Evolutionary conservation across 2,797 vertebrate species (phyloP), one percentile per base, ranked within the genome.

Genomic region (Australoheros facetus): DNA sequence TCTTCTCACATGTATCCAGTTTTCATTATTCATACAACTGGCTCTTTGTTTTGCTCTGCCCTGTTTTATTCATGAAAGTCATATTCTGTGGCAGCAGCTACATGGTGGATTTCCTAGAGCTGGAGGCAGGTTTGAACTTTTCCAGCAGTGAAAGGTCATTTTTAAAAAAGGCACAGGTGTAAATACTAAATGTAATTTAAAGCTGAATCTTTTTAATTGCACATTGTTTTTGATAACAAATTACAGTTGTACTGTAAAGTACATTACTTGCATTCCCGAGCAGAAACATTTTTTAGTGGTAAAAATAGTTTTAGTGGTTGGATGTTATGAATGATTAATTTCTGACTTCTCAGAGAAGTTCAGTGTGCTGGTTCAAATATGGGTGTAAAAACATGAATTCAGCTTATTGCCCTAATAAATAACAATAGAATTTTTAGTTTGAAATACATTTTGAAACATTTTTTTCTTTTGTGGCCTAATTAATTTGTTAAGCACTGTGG

Each of bases 21-120:
- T 92, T 95, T 83, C 66, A 93, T 94, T 94, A 93, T 94, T 94
- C 84, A 94, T 94, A 92, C 84, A 85, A 57, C 81, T n/a, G 42
- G 74, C 88, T 90, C 84, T 91, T 92, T 92, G 87, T 93, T 91
- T 91, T 87, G 86, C 78, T 77, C 81, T 60, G 73, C 60, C 13
- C 79, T 87, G 70, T 83, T 92, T 93, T 94, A 94, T 95, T 94
- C 85, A 93, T 92, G 84, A 77, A 83, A 87, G 88, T 85, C 82
- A 77, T 73, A 42, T 90, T 88, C 71, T 83, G 79, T 78, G 71
- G 81, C 78, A 83, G 66, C 86, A 84, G 84, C 77, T 77, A 82
- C 70, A 53, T 79, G 66, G 77, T 85, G 59, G 54, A 72, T 81
- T 64, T 87, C 48, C 57, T 39, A 28, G 51, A 82, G 66, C 66